phyloP scores from a whole-genome alignment of 2,797 vertebrate species.

The Neomorphus geoffroyi region DNA sequence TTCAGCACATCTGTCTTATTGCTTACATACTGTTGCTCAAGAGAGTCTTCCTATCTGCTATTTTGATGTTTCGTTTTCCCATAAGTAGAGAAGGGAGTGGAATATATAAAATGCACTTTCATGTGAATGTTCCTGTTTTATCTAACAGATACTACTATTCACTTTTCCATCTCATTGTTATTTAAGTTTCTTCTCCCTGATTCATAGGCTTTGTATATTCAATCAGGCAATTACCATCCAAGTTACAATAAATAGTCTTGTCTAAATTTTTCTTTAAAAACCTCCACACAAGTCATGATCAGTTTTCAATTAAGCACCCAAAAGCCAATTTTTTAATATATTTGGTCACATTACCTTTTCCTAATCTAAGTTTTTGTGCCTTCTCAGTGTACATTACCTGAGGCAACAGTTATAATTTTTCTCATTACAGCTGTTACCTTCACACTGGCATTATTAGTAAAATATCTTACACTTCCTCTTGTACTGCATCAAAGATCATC shows the following conservation, averaged over 20 bases:
- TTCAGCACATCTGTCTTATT: neutral
- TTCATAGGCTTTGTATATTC: neutral
- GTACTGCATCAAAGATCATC: neutral
- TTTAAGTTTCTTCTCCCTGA: neutral
- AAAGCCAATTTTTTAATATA: neutral
- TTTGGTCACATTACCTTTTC: neutral
- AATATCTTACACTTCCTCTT: neutral
- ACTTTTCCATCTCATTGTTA: neutral
- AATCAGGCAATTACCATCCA: neutral
- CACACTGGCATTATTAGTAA: neutral
- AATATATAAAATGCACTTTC: neutral
- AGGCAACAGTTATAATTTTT: neutral
- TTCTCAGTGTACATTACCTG: neutral
- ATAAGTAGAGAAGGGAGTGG: neutral
- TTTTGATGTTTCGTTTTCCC: neutral
- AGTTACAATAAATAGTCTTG: neutral
- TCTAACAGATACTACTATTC: neutral
- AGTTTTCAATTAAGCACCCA: neutral
- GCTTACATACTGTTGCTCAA: neutral
- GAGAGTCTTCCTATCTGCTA: neutral
- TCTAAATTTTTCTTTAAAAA: neutral
- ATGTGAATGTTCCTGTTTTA: neutral
- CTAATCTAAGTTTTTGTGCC: neutral
- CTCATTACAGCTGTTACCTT: constrained; percentile 1
- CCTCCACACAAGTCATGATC: neutral